Evolutionary conservation across 2,888 invertebrate genomes (phyloP), one percentile per base, ranked within the genome.

Genomic region (Petrophora chlorosata): DNA sequence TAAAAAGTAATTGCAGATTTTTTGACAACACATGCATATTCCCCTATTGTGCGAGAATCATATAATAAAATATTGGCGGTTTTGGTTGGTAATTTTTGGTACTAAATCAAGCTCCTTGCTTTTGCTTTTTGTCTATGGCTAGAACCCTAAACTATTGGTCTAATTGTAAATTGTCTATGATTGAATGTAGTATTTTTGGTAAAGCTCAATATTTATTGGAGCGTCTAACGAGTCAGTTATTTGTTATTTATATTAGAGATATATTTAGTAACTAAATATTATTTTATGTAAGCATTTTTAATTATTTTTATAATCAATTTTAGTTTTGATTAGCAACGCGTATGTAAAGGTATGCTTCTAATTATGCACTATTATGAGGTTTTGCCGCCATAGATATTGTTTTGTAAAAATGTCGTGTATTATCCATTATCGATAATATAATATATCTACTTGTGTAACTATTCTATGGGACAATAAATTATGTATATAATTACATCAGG

Each of bases 211-310:
- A 48, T 36, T 40, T 38, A 48, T 42, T 38, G 9, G 43, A 43
- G 43, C 43, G 1, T 29, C 26, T 29, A 19, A 29, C 34, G 23
- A 50, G 49, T 50, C 49, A 48, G 48, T 56, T 48, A 45, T 38
- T 56, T 56, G 56, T 56, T 59, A 57, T 54, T 59, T 56, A 53
- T 59, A 54, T 28, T 54, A 56, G 54, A 59, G 56, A 50, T 56
- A 54, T 59, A 59, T 59, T 57, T 60, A 60, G 57, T 55, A 52
- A 57, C 53, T 57, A 57, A 57, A 55, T 39, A 19, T 51, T 59
- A 43, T 43, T 53, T 57, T 42, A 39, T 43, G 22, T 50, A 45
- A 59, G 50, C 51, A 53, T 41, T 28, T 51, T 36, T 36, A 14
- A 29, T 51, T 46, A 46, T 38, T 49, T 56, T 54, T 38, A 10